These are phyloP conservation scores for Picathartes gymnocephalus DNA, from an alignment of 2,113 vertebrate genomes.

Conservation along the genomic window DNA sequence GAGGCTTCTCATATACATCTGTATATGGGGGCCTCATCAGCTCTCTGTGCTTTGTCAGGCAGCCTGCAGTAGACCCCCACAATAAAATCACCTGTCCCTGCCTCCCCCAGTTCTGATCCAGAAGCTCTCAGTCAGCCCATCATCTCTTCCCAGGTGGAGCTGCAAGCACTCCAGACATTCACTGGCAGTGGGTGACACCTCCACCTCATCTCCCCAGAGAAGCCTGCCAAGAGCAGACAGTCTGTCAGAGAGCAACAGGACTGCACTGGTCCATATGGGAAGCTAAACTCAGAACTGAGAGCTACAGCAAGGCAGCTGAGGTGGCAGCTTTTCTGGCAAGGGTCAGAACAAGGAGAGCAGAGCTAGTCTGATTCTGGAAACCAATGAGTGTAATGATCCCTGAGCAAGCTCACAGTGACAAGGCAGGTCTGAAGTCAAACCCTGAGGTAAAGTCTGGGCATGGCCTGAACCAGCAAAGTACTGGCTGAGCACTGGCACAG, in stretches of 20 bases:
- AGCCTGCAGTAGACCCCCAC: background rate
- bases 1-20: accelerated
- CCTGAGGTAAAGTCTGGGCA: background rate
- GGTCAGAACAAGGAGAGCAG: background rate
- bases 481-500: background rate
- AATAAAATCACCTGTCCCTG: background rate
- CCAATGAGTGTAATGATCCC: too few species aligned
- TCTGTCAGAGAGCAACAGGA: too few species aligned
- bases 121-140: background rate
- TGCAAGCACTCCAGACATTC: background rate
- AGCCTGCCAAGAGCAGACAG: background rate
- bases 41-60: background rate
- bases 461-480: background rate
- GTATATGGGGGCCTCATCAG: too few species aligned
- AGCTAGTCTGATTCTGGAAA: background rate
- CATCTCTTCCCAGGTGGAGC: background rate
- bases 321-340: too few species aligned
- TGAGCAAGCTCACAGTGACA: background rate
- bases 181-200: background rate
- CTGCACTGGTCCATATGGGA: accelerated
- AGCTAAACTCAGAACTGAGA: background rate
- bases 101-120: accelerated
- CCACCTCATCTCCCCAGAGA: background rate
- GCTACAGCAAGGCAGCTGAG: background rate
- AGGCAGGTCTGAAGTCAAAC: background rate